Evolutionary conservation across 2,797 vertebrate genomes (phyloP).

Genomic region (Dendrocincla fuliginosa): DNA sequence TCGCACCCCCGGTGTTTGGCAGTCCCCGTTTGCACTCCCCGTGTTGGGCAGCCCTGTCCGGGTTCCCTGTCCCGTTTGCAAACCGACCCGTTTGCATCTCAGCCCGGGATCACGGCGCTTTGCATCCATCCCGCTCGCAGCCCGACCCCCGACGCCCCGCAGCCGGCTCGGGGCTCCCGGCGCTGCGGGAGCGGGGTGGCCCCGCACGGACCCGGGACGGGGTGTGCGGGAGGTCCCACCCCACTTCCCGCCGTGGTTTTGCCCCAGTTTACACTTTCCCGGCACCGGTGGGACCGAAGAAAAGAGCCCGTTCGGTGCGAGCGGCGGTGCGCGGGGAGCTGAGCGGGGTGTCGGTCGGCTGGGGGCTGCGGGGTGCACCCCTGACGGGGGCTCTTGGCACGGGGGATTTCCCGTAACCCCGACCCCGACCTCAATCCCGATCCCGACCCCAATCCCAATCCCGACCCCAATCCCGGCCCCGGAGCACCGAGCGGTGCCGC

Average conservation of each 20-base stretch:
- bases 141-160: background rate
- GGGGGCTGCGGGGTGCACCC: background rate
- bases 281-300: too few species aligned
- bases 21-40: background rate
- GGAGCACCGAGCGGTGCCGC: background rate
- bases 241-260: rapidly evolving
- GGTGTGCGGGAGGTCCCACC: background rate
- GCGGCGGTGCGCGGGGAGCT: background rate
- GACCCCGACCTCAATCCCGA: rapidly evolving
- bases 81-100: background rate
- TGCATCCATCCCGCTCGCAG: background rate
- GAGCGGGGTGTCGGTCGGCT: background rate
- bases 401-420: background rate
- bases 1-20: background rate
- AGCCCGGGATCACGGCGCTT: background rate
- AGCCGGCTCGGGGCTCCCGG: background rate
- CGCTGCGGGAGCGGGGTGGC: background rate
- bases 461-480: background rate
- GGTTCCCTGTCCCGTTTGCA: background rate
- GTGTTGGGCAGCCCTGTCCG: background rate
- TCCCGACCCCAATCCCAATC: rapidly evolving
- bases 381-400: rapidly evolving
- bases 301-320: background rate
- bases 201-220: background rate
- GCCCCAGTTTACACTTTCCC: background rate